Evolutionary conservation across 1,140 invertebrate species (phyloP).

Genomic region (Aphaenogaster rudis): DNA sequence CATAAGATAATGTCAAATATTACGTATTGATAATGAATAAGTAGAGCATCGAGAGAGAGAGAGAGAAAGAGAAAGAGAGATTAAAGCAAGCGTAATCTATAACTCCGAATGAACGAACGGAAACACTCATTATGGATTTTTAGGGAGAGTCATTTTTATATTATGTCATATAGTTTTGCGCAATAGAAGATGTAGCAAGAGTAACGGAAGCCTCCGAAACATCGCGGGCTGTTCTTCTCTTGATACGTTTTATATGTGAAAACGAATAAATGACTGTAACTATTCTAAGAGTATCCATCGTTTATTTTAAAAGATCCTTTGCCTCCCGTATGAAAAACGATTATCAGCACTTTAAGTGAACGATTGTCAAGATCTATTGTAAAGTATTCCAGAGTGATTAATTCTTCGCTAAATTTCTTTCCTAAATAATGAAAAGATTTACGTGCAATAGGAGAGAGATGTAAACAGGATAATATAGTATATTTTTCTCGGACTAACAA

Average conservation of each 20-base stretch:
- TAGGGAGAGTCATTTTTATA: slow-evolving; percentile 77
- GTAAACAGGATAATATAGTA: background rate
- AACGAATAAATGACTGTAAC: slow-evolving; percentile 72
- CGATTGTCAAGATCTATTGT: background rate
- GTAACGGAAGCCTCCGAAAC: slow-evolving; percentile 2
- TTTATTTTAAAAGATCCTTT: background rate
- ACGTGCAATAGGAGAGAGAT: background rate
- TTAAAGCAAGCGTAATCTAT: slow-evolving; percentile 45
- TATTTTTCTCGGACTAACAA: background rate
- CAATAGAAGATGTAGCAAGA: slow-evolving; percentile 63
- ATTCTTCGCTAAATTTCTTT: background rate
- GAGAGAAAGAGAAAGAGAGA: background rate
- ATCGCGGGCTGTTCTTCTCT: slow-evolving; percentile 41
- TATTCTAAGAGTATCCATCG: slow-evolving; percentile 56
- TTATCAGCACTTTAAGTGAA: background rate
- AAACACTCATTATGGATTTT: slow-evolving; percentile 59
- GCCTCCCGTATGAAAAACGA: background rate
- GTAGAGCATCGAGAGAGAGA: slow-evolving; percentile 21
- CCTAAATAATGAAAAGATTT: background rate
- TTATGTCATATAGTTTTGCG: slow-evolving; percentile 55
- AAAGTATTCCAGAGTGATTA: background rate
- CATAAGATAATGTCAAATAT: slow-evolving; percentile 58
- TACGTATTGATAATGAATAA: slow-evolving; percentile 59
- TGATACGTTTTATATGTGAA: slow-evolving; percentile 73
- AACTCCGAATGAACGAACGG: background rate